phyloP scores from a whole-genome alignment of 2,797 vertebrate genomes.

The Chelidonichthys spinosus region DNA sequence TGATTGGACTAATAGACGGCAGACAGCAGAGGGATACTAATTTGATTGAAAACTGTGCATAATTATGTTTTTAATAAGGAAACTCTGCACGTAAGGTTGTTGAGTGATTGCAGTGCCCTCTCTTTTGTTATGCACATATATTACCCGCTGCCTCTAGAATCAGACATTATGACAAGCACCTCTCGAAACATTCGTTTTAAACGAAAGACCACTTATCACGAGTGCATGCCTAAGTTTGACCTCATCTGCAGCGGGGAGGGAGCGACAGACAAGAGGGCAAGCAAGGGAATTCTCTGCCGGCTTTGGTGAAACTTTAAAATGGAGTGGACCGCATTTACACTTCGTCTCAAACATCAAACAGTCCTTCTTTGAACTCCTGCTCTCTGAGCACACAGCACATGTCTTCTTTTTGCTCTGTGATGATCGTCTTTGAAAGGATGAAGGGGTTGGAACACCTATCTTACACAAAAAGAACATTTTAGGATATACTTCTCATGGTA shows the following conservation, averaged over 20 bases:
- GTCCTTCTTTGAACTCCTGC: constrained; percentile 22
- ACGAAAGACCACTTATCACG: constrained; percentile 65
- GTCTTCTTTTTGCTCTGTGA: constrained; percentile 1
- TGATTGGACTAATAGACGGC: constrained; percentile 68
- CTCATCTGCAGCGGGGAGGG: constrained; percentile 36
- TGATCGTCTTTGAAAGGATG: constrained; percentile 1
- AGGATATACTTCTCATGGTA: not conserved
- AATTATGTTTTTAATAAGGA: constrained; percentile 69
- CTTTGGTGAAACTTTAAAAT: constrained; percentile 3
- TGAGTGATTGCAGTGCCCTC: constrained; percentile 53
- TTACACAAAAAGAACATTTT: constrained; percentile 4
- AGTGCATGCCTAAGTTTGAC: constrained; percentile 61
- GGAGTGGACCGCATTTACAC: constrained; percentile 27
- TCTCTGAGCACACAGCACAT: constrained; percentile 6
- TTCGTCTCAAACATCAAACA: constrained; percentile 30
- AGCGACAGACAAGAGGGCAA: constrained; percentile 20
- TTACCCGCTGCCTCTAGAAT: constrained; percentile 52
- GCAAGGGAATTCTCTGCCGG: constrained; percentile 22
- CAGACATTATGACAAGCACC: constrained; percentile 65
- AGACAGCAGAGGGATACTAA: constrained; percentile 64
- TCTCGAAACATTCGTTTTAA: constrained; percentile 62
- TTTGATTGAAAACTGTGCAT: constrained; percentile 73
- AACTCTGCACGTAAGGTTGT: constrained; percentile 30
- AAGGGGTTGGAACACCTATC: not conserved
- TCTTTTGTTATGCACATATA: constrained; percentile 62